Percentiles rank a stretch among this genome's conserved stretches.
Evolutionary conservation across 2,797 vertebrate genomes (phyloP).

Genomic region (Babyrousa celebensis): DNA sequence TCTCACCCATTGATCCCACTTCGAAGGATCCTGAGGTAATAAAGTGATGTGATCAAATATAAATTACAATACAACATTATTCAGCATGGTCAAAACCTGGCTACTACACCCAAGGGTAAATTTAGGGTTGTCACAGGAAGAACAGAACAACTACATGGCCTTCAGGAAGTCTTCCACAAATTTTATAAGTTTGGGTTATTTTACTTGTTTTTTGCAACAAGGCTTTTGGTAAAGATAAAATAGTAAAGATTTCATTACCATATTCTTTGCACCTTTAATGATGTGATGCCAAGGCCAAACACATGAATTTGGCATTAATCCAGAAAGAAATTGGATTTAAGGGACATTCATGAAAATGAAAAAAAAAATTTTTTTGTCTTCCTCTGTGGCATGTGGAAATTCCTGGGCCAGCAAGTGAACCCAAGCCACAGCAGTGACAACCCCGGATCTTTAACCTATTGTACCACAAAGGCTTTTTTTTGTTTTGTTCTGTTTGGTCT

Average conservation of each 20-base stretch:
- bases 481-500: no score
- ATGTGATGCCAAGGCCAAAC: neutral
- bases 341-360: neutral
- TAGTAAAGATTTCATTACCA: neutral
- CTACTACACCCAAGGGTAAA: neutral
- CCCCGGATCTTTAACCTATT: no score
- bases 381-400: no score
- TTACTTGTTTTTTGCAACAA: neutral
- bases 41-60: neutral
- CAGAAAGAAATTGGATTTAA: neutral
- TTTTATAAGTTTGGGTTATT: neutral
- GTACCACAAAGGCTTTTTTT: no score
- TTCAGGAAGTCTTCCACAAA: neutral
- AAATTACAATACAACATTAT: neutral
- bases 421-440: no score
- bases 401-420: no score
- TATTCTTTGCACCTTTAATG: neutral
- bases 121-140: neutral
- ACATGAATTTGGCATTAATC: neutral
- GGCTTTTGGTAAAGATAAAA: slow-evolving; percentile 32
- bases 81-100: neutral
- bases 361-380: neutral
- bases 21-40: neutral
- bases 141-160: neutral
- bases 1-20: neutral